These are phyloP conservation scores for Melipona bicolor DNA, from an alignment of 2,888 invertebrate species.

Conservation along the genomic window DNA sequence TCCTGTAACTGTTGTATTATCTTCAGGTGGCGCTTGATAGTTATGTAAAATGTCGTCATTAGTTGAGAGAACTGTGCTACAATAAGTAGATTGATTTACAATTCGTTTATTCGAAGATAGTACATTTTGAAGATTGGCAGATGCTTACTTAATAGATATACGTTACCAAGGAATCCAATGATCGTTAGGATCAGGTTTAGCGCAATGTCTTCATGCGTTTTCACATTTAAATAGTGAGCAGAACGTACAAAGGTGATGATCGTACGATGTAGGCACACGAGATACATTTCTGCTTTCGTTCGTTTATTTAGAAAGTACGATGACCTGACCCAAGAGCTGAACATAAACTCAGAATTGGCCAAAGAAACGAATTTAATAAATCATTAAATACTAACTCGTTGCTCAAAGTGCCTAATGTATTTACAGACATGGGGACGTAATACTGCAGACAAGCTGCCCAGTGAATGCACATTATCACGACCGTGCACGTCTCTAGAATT, in stretches of 20 bases:
- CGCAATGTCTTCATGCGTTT: slow-evolving; percentile 77
- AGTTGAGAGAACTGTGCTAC: slow-evolving; percentile 73
- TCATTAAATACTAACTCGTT: slow-evolving; percentile 57
- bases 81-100: neutral
- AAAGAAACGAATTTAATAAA: neutral
- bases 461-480: slow-evolving; percentile 72
- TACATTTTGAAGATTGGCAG: neutral
- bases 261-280: slow-evolving; percentile 76
- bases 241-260: slow-evolving; percentile 74
- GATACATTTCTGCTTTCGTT: slow-evolving; percentile 69
- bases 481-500: slow-evolving; percentile 69
- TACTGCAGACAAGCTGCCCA: slow-evolving; percentile 81
- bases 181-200: slow-evolving; percentile 75
- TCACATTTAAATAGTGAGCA: slow-evolving; percentile 73
- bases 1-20: slow-evolving; percentile 82
- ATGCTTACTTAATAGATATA: slow-evolving; percentile 76
- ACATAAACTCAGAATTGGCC: neutral
- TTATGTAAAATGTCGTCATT: slow-evolving; percentile 70
- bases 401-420: slow-evolving; percentile 55
- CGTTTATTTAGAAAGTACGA: slow-evolving; percentile 66
- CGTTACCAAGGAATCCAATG: slow-evolving; percentile 76
- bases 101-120: neutral
- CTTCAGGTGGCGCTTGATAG: slow-evolving; percentile 70
- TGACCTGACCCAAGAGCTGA: slow-evolving; percentile 77
- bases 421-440: slow-evolving; percentile 72